Base-by-base conservation (phyloP, 2,113 vertebrate genomes). In the Tretioscincus oriximinensis region DNA sequence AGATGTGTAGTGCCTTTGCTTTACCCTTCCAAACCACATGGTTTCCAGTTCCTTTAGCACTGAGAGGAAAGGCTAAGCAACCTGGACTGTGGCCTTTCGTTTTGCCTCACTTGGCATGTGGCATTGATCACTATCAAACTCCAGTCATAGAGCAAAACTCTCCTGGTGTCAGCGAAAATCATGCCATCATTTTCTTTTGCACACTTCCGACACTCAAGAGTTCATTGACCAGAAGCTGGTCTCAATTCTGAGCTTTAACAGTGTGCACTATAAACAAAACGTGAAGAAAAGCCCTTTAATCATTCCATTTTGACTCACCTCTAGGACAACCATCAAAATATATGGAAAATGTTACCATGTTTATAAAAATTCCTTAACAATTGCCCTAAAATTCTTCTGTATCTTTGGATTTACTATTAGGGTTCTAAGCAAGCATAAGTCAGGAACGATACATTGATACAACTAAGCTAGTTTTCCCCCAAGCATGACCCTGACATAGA, bases 201-300 rank as follows among this genome's bases (percentile, higher is more conserved):
- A 96, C 96, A 96, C 94, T 91, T 97, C 95, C 96, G 96, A 97
- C 95, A 95, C 95, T 92, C 84, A 78, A 47, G 60, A 89, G 88
- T 85, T 92, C 81, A 92, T 9, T 1, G 90, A 81, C 72, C 67
- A 79, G 86, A 78, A 61, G 78, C 90, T 67, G 74, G 91, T 88
- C 85, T 73, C 78, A 88, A 85, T 92, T 87, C 85, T 65, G 76
- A 83, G 92, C 81, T 97, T 96, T 95, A 97, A 96, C 0, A 91
- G 84, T 81, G 86, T 92, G 94, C 96, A 83, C 1, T 1, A 31
- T 1, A 20, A 1, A 73, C 0, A 73, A 29, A 47, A 1, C 2
- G 4, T 7, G 22, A 1, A 74, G 16, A 1, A 1, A 61, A 2
- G 2, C 60, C 21, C 0, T 2, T 0, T 2, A 18, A 1, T 73